phyloP scores from a whole-genome alignment of 2,113 vertebrate genomes.

The Pluvialis apricaria region DNA sequence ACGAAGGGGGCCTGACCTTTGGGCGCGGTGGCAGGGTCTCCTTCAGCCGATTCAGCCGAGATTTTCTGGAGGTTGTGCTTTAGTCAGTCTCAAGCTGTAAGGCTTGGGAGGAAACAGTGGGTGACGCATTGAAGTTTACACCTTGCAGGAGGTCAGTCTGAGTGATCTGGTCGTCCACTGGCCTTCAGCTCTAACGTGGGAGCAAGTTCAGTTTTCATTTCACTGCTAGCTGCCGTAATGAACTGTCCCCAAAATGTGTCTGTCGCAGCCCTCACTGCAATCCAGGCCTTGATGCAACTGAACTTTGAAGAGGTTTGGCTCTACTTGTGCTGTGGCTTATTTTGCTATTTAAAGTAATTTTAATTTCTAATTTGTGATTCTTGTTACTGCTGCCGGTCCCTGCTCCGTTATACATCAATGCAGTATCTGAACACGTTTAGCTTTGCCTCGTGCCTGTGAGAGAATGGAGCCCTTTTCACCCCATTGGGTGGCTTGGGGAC shows the following conservation, averaged over 20 bases:
- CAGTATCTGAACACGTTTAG: background rate
- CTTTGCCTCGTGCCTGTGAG: background rate
- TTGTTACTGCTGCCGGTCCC: background rate
- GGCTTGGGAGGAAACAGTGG: background rate
- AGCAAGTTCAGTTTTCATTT: background rate
- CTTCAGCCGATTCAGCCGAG: background rate
- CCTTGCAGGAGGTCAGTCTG: background rate
- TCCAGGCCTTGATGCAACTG: background rate
- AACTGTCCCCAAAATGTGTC: background rate
- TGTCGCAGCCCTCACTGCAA: background rate
- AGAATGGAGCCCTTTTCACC: background rate
- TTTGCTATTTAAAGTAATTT: background rate
- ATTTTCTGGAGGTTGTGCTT: background rate
- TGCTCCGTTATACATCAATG: background rate
- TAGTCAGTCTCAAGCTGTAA: background rate
- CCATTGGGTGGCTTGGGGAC: background rate
- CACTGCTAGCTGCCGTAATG: background rate
- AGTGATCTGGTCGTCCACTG: background rate
- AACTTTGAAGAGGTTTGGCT: background rate
- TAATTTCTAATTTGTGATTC: background rate
- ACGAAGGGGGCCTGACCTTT: background rate
- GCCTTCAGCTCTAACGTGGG: fast-evolving
- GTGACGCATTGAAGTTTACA: fast-evolving
- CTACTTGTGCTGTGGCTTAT: background rate
- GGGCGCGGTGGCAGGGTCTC: background rate